Evolutionary conservation across 2,888 invertebrate genomes (phyloP), one percentile per base, ranked within the genome.

Genomic region (Stenolophus ochropezus): DNA sequence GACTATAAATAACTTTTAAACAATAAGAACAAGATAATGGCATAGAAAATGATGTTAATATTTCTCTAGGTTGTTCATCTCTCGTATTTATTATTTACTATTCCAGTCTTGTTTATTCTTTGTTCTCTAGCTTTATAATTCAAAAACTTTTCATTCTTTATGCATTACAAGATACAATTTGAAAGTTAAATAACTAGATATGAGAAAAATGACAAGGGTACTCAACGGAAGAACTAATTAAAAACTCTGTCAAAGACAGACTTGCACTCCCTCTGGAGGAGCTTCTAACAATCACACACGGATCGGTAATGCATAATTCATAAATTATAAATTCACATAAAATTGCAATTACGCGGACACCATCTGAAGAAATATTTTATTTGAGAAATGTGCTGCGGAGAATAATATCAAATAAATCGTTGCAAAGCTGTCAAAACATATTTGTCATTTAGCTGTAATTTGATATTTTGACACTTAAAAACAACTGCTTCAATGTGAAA

Each of bases 231-330:
- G 51, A 51, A 3, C 6, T 51, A 51, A 51, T 51, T 51, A 51
- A 51, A 33, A 51, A 33, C 33, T 33, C 51, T 51, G 51, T 51
- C 51, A 51, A 51, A 51, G 16, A 16, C 51, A 51, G 51, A 51
- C n/a, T 51, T 51, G 51, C 51, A 51, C 51, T 51, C 33, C 33
- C 5, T 33, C 33, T 33, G 33, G 33, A 33, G 33, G n/a, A n/a
- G n/a, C n/a, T n/a, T n/a, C n/a, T n/a, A n/a, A n/a, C n/a, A n/a
- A n/a, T n/a, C n/a, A n/a, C n/a, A n/a, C n/a, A n/a, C n/a, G n/a
- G n/a, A n/a, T n/a, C n/a, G n/a, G n/a, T n/a, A n/a, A n/a, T n/a
- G n/a, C n/a, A n/a, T n/a, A n/a, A n/a, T n/a, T n/a, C n/a, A n/a
- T n/a, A n/a, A n/a, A n/a, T n/a, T n/a, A n/a, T n/a, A n/a, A n/a